Evolutionary conservation across 2,888 invertebrate genomes (phyloP).

Genomic region (Drosophila anomalata): DNA sequence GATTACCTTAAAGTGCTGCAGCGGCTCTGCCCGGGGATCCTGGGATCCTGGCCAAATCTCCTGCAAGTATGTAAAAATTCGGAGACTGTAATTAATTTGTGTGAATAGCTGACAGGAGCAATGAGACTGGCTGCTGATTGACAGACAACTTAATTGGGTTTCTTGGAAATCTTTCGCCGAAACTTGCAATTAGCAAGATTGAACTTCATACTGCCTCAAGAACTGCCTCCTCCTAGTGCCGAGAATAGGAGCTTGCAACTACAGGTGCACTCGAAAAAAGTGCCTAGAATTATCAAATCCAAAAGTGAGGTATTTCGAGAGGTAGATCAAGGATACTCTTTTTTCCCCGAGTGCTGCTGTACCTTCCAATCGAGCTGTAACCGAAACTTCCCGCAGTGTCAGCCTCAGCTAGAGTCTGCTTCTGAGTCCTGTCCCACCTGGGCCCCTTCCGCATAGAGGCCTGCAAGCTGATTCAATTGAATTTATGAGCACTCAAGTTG

Average conservation of each 20-base stretch:
- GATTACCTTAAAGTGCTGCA: conserved; percentile 65
- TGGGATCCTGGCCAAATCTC: conserved; percentile 14
- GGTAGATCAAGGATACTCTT: background rate
- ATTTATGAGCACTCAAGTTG: conserved; percentile 76
- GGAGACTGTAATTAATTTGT: conserved; percentile 62
- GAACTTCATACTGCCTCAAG: conserved; percentile 15
- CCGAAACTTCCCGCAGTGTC: conserved; percentile 60
- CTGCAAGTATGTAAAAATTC: conserved; percentile 22
- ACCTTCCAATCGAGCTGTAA: conserved; percentile 65
- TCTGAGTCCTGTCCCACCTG: conserved; percentile 27
- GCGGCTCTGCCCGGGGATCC: conserved; percentile 16
- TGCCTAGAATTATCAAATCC: background rate
- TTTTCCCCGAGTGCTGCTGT: conserved; percentile 25
- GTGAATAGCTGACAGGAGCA: conserved; percentile 43
- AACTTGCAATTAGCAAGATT: conserved; percentile 72
- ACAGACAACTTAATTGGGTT: conserved; percentile 82
- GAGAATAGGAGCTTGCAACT: conserved; percentile 24
- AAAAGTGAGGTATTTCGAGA: no score
- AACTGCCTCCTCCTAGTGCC: conserved; percentile 16
- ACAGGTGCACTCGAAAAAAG: background rate
- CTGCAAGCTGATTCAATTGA: no score
- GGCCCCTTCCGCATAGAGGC: conserved; percentile 27
- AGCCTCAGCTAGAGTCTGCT: conserved; percentile 21
- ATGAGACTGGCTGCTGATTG: conserved; percentile 55
- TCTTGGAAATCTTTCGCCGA: conserved; percentile 58